Evolutionary conservation across 2,797 vertebrate genomes (phyloP).

Genomic region (Xenops minutus): DNA sequence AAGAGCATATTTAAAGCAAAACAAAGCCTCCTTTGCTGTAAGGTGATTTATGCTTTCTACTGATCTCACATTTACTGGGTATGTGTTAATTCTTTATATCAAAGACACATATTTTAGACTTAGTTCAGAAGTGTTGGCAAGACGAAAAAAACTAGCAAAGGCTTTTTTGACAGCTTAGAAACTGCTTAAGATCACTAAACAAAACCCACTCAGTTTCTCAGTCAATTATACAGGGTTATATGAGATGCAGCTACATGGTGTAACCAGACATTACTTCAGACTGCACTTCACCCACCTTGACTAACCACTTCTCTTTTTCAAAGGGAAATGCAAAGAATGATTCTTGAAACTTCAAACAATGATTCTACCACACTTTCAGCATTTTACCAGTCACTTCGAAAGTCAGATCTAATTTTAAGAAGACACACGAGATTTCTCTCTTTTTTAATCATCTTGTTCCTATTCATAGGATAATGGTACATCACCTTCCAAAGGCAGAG

Average conservation of each 20-base stretch:
- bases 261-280: not conserved
- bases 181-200: not conserved
- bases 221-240: not conserved
- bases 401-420: not conserved
- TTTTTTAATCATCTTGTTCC: not conserved
- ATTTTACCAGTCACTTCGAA: not conserved
- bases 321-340: not conserved
- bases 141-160: not conserved
- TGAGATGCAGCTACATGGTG: not conserved
- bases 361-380: not conserved
- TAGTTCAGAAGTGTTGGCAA: conserved; percentile 7
- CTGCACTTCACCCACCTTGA: not conserved
- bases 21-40: conserved; percentile 2
- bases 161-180: not conserved
- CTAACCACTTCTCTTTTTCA: not conserved
- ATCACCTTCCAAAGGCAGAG: not conserved
- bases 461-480: not conserved
- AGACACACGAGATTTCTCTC: not conserved
- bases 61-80: not conserved
- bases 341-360: not conserved
- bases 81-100: not conserved
- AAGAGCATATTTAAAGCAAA: conserved; percentile 5
- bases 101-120: not conserved
- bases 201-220: not conserved
- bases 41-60: not conserved